Conservation (phyloP, 2,113 vertebrate genomes). For the Noturus placidus region DNA sequence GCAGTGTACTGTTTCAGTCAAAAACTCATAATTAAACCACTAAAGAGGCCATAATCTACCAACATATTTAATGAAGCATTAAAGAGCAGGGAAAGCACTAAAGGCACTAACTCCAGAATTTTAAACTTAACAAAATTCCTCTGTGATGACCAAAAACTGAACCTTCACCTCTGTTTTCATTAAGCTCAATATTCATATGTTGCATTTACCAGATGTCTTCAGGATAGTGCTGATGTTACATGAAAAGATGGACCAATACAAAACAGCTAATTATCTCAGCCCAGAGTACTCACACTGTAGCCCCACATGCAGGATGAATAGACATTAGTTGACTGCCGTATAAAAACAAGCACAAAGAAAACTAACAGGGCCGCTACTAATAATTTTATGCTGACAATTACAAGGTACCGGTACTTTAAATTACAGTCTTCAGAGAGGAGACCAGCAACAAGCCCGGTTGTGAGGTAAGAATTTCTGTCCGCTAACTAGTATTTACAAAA, state of each 20-base stretch:
- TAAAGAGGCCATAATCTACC: not conserved
- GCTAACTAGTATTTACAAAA: not conserved
- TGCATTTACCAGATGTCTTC: not conserved
- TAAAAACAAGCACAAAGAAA: not conserved
- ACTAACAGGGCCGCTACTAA: not conserved
- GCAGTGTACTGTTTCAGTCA: not conserved
- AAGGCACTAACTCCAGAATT: not conserved
- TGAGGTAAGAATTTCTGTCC: not conserved
- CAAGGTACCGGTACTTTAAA: not conserved
- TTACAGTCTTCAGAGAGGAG: not conserved
- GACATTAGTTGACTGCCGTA: not conserved
- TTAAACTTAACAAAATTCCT: not conserved
- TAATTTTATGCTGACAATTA: not conserved
- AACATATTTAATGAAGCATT: not conserved
- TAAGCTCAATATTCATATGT: slow-evolving; percentile 67
- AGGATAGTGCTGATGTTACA: not conserved
- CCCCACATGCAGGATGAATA: not conserved
- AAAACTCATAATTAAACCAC: not conserved
- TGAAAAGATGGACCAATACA: not conserved
- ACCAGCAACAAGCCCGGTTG: not conserved
- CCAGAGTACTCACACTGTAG: slow-evolving; percentile 7
- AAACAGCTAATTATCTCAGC: not conserved
- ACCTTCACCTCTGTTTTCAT: slow-evolving; percentile 80
- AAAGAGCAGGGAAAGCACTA: not conserved
- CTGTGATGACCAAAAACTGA: slow-evolving; percentile 79